Evolutionary conservation across 2,113 vertebrate genomes (phyloP), one percentile per base, ranked within the genome.

Genomic region (Gnathonemus longibarbis): DNA sequence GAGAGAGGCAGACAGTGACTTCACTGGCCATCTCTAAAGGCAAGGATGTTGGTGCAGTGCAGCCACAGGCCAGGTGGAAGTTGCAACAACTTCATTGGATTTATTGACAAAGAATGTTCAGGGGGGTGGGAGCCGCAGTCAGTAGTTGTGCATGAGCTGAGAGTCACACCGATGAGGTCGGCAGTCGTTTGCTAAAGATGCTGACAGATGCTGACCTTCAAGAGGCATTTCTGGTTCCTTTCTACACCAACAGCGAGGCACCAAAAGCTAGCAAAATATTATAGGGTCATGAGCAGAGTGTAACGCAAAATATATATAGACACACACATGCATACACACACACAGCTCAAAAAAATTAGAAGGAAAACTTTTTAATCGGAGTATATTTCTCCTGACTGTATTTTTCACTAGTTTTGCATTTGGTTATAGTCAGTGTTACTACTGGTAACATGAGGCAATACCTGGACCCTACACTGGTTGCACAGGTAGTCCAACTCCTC

Each of bases 1-100:
- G 91, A 91, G 89, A 92, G 2, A 52, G 70, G 62, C 53, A 93
- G 17, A 35, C 66, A 90, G 24, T 1, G 52, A 17, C 24, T 27
- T 9, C 50, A 77, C 48, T 84, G 35, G 84, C 39, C 27, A 35
- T 17, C 19, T 46, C 83, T 48, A 21, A 84, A 11, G 6, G 13
- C 39, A 48, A 46, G 39, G 80, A 84, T 13, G 39, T 1, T 46
- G 21, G 8, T 39, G 39, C 5, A 83, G 35, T 6, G 77, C 77
- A 21, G 77, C 39, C 11, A 74, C 9, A 13, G 66, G 27, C 35
- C 6, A 15, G 77, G 39, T 83, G 27, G 15, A 35, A 19, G n/a
- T 5, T 83, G 35, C 27, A 83, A 31, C 6, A 35, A 10, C n/a
- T 15, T 74, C n/a, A 74, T 0, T 74, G 66, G 27, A 74, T 74